Evolutionary conservation across 2,888 invertebrate species (phyloP), one percentile per base, ranked within the genome.

Genomic region (Microctonus brassicae): DNA sequence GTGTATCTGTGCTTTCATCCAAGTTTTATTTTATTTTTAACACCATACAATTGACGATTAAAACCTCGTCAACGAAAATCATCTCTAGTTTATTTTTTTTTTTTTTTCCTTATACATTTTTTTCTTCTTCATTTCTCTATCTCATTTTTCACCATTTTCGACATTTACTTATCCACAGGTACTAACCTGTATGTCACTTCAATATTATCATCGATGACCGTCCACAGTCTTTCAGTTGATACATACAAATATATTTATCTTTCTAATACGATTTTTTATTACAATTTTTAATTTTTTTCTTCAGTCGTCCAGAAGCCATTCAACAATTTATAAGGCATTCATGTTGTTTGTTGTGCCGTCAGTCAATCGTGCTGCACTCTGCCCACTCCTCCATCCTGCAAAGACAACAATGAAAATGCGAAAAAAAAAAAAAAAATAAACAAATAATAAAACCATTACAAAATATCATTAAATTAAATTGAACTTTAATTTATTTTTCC

Each of bases 351-450:
- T 84, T 84, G 82, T 83, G 82, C 82, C 84, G 83, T 86, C 82
- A 87, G 81, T 86, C 84, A 81, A 86, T 84, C 83, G 78, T 84
- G 82, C 79, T 83, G 83, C 84, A 82, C 81, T 84, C 82, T 84
- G 85, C 86, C 87, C 83, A 82, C 86, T 87, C 87, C 85, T 86
- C 85, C 87, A 86, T 86, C 83, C 87, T 87, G 76, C 53, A 66
- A 75, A 70, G 61, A 55, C 39, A 52, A 64, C 17, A 22, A 34
- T 34, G 20, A 13, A 64, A n/a, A 47, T 65, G 36, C 64, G 11
- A 61, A 67, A 24, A 66, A 13, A 61, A 36, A 47, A 52, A 22
- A 29, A 34, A 60, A 69, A 67, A 57, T 47, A n/a, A 53, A 70
- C 66, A 36, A 36, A 53, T 34, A 20, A 65, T 64, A 26, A 63